Base-by-base conservation (phyloP, 2,113 vertebrate genomes). In the Dasypus novemcinctus region DNA sequence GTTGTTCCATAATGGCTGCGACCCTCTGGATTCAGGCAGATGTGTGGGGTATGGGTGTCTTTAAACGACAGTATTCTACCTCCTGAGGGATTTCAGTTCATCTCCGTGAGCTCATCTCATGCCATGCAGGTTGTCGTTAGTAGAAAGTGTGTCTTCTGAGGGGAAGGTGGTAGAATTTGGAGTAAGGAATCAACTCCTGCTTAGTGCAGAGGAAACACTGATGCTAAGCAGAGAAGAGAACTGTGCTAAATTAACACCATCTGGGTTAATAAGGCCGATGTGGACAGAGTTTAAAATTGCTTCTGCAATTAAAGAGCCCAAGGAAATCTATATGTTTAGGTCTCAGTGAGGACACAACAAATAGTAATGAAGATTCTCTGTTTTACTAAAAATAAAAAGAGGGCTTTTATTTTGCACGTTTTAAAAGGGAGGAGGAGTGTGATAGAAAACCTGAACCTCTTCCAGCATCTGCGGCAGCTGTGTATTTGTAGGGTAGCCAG, bases 251-350 rank as follows among this genome's bases (percentile, higher is more conserved):
- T 96, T 93, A 95, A 93, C 92, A 95, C 92, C 91, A 83, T 76
- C 87, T 93, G 92, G 90, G 93, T 96, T 97, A 96, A 95, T 91
- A 96, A 97, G 95, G 94, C 64, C 33, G 1, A 17, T 96, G 96
- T 84, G 88, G 93, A 94, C 93, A 75, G 71, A 94, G 93, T 90
- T 96, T 97, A 87, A 89, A 97, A 96, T 95, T 94, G 96, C 88
- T 95, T 95, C 75, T 14, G 6, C 86, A 96, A 90, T 95, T 91
- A 94, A 89, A 83, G 71, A 95, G 88, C 59, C 85, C 41, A 68
- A 93, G 89, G 89, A 97, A 96, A 97, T 97, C 96, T 97, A 52
- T 96, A 92, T 64, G 74, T 94, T 88, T 92, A 43, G 25, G 54
- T 93, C 86, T 97, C 86, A 36, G 18, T 46, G 78, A 97, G 52